phyloP scores from a whole-genome alignment of 2,888 invertebrate genomes.

The Formica aserva region DNA sequence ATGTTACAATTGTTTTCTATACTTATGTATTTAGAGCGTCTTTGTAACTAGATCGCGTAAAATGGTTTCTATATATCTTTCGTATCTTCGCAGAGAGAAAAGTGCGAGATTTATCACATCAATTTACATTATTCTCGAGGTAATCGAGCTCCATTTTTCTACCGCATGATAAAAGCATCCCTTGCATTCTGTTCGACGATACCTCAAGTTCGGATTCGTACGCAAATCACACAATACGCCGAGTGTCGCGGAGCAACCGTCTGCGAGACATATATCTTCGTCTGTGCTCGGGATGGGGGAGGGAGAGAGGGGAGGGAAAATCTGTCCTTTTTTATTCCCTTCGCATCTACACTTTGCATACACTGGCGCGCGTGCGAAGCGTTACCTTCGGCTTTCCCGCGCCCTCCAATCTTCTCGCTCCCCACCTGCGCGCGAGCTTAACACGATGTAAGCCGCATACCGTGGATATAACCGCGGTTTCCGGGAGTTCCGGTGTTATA shows the following conservation, averaged over 20 bases:
- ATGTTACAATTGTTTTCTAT: not conserved
- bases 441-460: conserved; percentile 73
- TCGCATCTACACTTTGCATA: conserved; percentile 38
- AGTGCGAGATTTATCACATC: conserved; percentile 46
- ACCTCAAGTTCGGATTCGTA: conserved; percentile 32
- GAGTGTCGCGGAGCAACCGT: conserved; percentile 37
- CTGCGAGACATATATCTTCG: conserved; percentile 59
- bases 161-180: conserved; percentile 36
- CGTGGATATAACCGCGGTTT: conserved; percentile 65
- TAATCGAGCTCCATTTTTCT: conserved; percentile 46
- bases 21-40: conserved; percentile 16
- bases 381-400: conserved; percentile 33
- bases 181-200: conserved; percentile 45
- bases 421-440: conserved; percentile 65
- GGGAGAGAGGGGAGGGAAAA: not conserved
- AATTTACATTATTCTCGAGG: conserved; percentile 44
- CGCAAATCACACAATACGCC: conserved; percentile 42
- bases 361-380: conserved; percentile 44
- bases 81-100: conserved; percentile 16
- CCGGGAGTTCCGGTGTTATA: conserved; percentile 67
- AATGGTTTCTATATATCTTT: conserved; percentile 38
- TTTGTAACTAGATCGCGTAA: conserved; percentile 23
- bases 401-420: not conserved
- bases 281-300: not conserved
- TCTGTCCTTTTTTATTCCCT: not conserved